These are phyloP conservation scores for Zaprionus lachaisei DNA, from an alignment of 1,140 invertebrate genomes.

Conservation along the genomic window DNA sequence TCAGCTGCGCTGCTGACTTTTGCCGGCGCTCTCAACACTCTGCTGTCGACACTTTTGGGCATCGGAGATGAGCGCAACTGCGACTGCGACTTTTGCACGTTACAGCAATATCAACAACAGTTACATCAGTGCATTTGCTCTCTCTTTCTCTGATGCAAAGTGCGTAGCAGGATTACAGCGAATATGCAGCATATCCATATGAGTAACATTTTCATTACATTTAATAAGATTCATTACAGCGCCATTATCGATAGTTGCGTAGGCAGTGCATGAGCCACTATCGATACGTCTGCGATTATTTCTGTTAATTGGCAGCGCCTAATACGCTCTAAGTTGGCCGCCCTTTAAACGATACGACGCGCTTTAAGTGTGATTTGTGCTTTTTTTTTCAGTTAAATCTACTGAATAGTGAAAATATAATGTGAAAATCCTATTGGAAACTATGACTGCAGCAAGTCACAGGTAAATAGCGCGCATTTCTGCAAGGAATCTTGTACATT, in stretches of 20 bases:
- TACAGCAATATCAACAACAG: not conserved
- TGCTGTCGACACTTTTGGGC: constrained; percentile 24
- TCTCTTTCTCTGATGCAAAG: not conserved
- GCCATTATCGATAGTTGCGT: not conserved
- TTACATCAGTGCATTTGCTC: not conserved
- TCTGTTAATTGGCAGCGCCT: not conserved
- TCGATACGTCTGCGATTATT: not conserved
- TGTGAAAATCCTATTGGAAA: not conserved
- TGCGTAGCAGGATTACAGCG: not conserved
- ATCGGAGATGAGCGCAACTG: constrained; percentile 37
- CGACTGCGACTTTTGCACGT: constrained; percentile 19
- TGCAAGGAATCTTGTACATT: not conserved
- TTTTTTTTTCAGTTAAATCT: too few species aligned
- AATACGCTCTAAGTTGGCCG: not conserved
- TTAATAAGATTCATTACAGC: not conserved
- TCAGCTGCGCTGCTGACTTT: constrained; percentile 6
- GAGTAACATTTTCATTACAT: not conserved
- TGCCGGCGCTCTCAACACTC: not conserved
- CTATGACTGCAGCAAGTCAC: not conserved
- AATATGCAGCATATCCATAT: not conserved
- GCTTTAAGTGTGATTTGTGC: not conserved
- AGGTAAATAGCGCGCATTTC: not conserved
- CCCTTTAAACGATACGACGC: not conserved
- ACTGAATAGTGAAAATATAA: not conserved
- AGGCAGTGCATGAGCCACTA: not conserved